Conservation (phyloP, 2,113 vertebrate genomes). For the Neolamprologus falcicula region DNA sequence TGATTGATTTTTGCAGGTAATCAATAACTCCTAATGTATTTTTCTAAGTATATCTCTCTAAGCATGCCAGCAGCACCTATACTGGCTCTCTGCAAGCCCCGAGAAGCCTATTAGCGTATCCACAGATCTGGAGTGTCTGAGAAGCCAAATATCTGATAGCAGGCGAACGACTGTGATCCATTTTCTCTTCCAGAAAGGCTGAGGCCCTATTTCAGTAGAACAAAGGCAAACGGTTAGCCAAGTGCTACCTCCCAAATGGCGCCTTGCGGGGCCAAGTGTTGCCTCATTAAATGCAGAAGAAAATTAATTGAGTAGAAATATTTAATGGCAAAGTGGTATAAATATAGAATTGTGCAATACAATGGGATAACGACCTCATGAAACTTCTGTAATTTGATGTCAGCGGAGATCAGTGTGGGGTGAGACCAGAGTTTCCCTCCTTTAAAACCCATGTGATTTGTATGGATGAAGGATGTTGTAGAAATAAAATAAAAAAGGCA, state of each 20-base stretch:
- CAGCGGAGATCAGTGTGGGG: not conserved
- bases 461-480: not conserved
- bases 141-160: conserved; percentile 47
- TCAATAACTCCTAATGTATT: conserved; percentile 57
- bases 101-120: conserved; percentile 39
- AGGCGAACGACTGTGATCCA: conserved; percentile 23
- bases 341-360: conserved; percentile 60
- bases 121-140: conserved; percentile 15
- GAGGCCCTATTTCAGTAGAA: conserved; percentile 30
- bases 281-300: conserved; percentile 63
- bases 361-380: conserved; percentile 35
- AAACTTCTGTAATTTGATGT: conserved; percentile 41
- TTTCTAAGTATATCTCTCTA: conserved; percentile 40
- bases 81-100: conserved; percentile 13
- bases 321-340: conserved; percentile 67
- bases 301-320: conserved; percentile 71
- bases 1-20: conserved; percentile 36
- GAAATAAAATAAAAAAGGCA: not conserved
- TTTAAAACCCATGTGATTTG: conserved; percentile 5
- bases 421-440: not conserved
- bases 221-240: conserved; percentile 50
- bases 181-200: conserved; percentile 37
- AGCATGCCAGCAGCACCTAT: not conserved
- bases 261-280: conserved; percentile 60
- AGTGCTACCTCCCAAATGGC: conserved; percentile 54